Evolutionary conservation across 2,888 invertebrate genomes (phyloP), one percentile per base, ranked within the genome.

Genomic region (Dicranocentrus wangi): DNA sequence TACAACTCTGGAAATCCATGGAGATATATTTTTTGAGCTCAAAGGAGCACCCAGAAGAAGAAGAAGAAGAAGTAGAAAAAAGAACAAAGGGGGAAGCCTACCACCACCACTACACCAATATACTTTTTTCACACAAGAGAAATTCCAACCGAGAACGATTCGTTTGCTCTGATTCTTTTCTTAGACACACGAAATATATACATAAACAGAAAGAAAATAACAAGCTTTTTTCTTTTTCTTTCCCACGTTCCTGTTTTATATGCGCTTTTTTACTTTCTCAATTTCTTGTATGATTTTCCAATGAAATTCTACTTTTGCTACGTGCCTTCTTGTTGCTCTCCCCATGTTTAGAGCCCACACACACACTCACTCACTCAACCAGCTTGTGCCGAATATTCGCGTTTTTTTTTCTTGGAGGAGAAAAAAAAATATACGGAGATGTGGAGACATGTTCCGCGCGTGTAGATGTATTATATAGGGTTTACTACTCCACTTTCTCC

Each of bases 241-340:
- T 72, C 72, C 72, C 70, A 70, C 60, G 70, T 58, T 60, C 70
- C 25, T 58, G 43, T 58, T 70, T 70, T 70, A 70, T 72, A 61
- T 72, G 61, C 47, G 47, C 61, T 72, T 72, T 72, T 65, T 72
- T 71, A 23, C 71, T 71, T 71, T 61, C 61, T 71, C 71, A 71
- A 61, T 72, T 72, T 51, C 61, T 72, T 61, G 61, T 61, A 72
- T 61, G 72, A 72, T 72, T 47, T 61, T 32, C 72, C 61, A 72
- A 72, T 61, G 72, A 47, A 72, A 72, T 72, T 61, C 61, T 43
- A 72, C 61, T 72, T 60, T 60, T 47, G 21, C 27, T 61, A 61
- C 61, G 72, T 72, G 72, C 51, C 27, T 47, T 72, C 43, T 72
- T 72, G 61, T 72, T 61, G 61, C 61, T 19, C 60, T 43, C 47